phyloP scores from a whole-genome alignment of 2,888 invertebrate genomes.

The Amphipoea oculea region DNA sequence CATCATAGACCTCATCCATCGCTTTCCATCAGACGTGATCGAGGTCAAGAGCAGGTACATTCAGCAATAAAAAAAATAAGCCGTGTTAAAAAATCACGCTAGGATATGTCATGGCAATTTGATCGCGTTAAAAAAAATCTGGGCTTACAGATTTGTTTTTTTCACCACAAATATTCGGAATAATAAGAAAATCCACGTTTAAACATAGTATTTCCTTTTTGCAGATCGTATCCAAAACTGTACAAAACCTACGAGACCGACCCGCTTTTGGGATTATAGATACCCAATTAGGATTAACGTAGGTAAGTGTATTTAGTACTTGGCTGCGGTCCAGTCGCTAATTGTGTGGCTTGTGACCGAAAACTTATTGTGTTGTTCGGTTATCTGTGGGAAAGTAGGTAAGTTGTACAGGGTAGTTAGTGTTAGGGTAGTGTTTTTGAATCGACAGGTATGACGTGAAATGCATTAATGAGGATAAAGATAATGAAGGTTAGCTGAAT shows the following conservation, averaged over 20 bases:
- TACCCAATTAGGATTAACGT: slow-evolving; percentile 34
- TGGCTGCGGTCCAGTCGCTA: slow-evolving; percentile 42
- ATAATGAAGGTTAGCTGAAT: background rate
- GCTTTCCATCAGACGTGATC: background rate
- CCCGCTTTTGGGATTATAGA: slow-evolving; percentile 14
- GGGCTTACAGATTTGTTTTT: background rate
- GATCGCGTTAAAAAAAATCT: background rate
- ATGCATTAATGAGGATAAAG: background rate
- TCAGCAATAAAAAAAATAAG: too few relatives aligned
- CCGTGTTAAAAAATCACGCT: background rate
- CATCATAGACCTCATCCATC: background rate
- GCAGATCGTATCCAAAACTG: background rate
- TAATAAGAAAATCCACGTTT: background rate
- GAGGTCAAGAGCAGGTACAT: too few relatives aligned
- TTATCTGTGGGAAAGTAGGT: background rate
- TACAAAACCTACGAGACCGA: background rate
- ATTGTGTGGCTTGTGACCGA: slow-evolving; percentile 41
- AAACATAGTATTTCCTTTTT: background rate
- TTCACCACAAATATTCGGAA: background rate
- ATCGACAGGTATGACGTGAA: background rate
- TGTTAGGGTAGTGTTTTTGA: background rate
- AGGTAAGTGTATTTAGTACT: slow-evolving; percentile 47
- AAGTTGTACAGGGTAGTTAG: background rate
- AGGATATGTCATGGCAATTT: background rate
- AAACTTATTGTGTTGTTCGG: slow-evolving; percentile 37